These are phyloP conservation scores for Zaprionus davidi DNA, from an alignment of 1,140 invertebrate species.

Conservation along the genomic window DNA sequence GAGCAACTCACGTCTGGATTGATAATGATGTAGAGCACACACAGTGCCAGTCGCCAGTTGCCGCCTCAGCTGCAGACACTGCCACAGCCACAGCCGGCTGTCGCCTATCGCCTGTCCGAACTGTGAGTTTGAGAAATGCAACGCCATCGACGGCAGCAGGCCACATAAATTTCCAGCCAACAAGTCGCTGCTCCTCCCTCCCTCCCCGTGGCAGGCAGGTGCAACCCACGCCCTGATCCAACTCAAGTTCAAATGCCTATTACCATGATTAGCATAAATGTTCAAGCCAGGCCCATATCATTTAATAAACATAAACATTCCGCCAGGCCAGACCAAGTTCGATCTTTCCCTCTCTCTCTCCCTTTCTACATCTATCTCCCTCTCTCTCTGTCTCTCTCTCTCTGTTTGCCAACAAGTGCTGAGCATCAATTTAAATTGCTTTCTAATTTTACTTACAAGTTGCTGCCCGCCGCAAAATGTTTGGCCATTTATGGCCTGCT, in stretches of 20 bases:
- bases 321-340: background rate
- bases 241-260: slow-evolving; percentile 53
- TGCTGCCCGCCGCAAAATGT: slow-evolving; percentile 55
- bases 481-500: slow-evolving; percentile 71
- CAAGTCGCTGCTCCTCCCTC: slow-evolving; percentile 9
- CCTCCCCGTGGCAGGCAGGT: background rate
- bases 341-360: background rate
- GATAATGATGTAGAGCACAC: slow-evolving; percentile 48
- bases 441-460: slow-evolving; percentile 79
- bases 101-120: slow-evolving; percentile 35
- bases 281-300: slow-evolving; percentile 64
- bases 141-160: slow-evolving; percentile 34
- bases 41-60: background rate
- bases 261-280: slow-evolving; percentile 73
- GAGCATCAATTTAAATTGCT: slow-evolving; percentile 71
- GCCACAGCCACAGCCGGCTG: background rate
- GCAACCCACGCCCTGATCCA: slow-evolving; percentile 26
- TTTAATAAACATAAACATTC: slow-evolving; percentile 62
- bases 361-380: background rate
- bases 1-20: slow-evolving; percentile 13
- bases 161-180: slow-evolving; percentile 33
- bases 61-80: too few relatives aligned
- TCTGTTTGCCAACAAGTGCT: background rate
- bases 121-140: slow-evolving; percentile 59
- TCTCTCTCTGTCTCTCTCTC: background rate